Base-by-base conservation (phyloP, 2,113 vertebrate species). In the Tenrec ecaudatus region DNA sequence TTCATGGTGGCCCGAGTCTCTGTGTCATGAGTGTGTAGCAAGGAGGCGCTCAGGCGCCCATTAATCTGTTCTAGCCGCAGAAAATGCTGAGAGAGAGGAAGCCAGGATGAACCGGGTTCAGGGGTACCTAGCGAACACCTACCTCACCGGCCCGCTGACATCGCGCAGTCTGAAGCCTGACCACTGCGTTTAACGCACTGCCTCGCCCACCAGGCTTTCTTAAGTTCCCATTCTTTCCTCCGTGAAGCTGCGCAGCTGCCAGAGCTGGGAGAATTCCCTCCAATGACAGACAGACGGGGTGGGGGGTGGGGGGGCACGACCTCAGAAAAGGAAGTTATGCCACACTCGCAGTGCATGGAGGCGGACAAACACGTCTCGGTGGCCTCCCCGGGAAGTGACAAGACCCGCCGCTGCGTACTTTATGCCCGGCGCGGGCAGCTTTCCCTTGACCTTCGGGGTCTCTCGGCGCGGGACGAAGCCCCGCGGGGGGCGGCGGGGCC, bases 1-100 rank as follows among this genome's bases (percentile, higher is more conserved):
- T 98, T 99, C 99, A 99, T 99, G 88, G 98, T 99, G 92, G 99
- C 99, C 2, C 98, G 98, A 0, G 98, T 98, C 68, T 98, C 98
- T 0, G 99, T 99, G 90, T 99, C 99, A 82, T 99, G 98, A 29
- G 98, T 98, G 96, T 99, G 98, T 75, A 99, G 96, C 87, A 99
- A 98, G 10, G 98, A 99, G 89, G 99, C 98, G 22, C 98, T 98
- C 95, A 99, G 98, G 95, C 94, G 97, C 1, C 98, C 98, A 17
- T 97, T 98, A 16, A 98, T 96, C 96, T 97, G 97, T 96, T 99
- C 98, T 79, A 99, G 96, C 87, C 98, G 98, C 96, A 99, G 97
- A 97, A 99, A 99, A 43, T 99, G 99, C 99, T 99, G 97, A 25
- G 14, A 90, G 14, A 90, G 68, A 47, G 2, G 69, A 12, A 91